Evolutionary conservation across 2,888 invertebrate species (phyloP).

Genomic region (Masnerella sp.): DNA sequence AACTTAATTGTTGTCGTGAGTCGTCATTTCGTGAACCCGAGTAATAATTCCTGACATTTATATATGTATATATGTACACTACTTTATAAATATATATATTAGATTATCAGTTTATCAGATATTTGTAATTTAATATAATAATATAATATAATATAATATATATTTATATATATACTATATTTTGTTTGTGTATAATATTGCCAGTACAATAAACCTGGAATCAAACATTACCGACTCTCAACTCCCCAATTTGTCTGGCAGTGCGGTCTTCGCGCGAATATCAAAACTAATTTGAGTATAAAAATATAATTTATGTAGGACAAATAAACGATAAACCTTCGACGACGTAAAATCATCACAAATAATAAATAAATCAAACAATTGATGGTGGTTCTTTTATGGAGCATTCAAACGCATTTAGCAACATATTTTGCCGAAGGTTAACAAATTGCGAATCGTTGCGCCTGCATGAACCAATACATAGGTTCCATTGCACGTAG

Average conservation of each 20-base stretch:
- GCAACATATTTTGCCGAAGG: too few species aligned
- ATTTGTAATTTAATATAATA: slow-evolving; percentile 28
- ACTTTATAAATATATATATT: too few species aligned
- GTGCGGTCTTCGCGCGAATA: slow-evolving; percentile 64
- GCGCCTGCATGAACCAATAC: too few species aligned
- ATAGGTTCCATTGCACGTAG: slow-evolving; percentile 56
- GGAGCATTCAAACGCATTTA: too few species aligned
- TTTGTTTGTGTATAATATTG: slow-evolving; percentile 41
- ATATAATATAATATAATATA: slow-evolving; percentile 33
- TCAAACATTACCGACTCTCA: slow-evolving; percentile 61
- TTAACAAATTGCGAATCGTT: too few species aligned
- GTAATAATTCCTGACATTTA: too few species aligned
- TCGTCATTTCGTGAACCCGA: too few species aligned
- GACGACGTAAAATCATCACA: slow-evolving; percentile 64
- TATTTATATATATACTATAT: slow-evolving; percentile 48
- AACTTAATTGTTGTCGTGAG: too few species aligned
- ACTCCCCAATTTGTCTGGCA: slow-evolving; percentile 58
- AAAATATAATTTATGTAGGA: slow-evolving; percentile 70
- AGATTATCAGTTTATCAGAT: too few species aligned
- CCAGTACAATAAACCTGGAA: slow-evolving; percentile 64
- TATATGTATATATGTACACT: too few species aligned
- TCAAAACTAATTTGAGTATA: slow-evolving; percentile 66
- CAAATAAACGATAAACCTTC: slow-evolving; percentile 66
- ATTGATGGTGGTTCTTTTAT: slow-evolving; percentile 60
- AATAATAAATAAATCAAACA: slow-evolving; percentile 71